Evolutionary conservation across 2,888 invertebrate genomes (phyloP).

Genomic region (Crocallis elinguaria): DNA sequence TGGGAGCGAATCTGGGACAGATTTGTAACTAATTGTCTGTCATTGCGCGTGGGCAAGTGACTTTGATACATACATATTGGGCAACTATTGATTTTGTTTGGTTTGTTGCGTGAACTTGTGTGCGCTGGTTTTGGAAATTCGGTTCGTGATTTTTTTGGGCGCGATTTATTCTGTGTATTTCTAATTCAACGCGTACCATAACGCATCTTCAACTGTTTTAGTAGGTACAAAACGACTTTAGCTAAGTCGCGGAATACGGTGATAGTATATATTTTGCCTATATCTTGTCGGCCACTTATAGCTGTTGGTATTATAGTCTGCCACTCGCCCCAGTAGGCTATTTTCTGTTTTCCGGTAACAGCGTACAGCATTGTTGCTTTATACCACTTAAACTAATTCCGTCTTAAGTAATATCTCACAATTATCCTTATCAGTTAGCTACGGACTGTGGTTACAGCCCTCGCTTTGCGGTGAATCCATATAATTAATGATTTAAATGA

Average conservation of each 20-base stretch:
- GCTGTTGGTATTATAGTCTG: constrained; percentile 7
- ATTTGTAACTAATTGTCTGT: constrained; percentile 54
- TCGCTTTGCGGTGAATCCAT: constrained; percentile 19
- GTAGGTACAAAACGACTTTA: constrained; percentile 8
- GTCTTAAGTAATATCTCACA: constrained; percentile 25
- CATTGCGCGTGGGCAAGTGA: constrained; percentile 43
- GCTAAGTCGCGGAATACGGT: constrained; percentile 5
- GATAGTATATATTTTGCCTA: not conserved
- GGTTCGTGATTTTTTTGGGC: not conserved
- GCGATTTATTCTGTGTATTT: not conserved
- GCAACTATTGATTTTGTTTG: constrained; percentile 15
- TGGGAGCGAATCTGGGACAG: constrained; percentile 49
- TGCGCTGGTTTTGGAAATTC: not conserved
- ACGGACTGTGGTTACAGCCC: constrained; percentile 13
- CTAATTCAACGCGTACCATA: too few relatives aligned
- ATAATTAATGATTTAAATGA: constrained; percentile 36
- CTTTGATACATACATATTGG: constrained; percentile 32
- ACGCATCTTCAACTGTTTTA: not conserved
- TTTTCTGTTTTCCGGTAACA: constrained; percentile 23
- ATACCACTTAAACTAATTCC: constrained; percentile 21
- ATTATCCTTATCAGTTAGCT: constrained; percentile 29
- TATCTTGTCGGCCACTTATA: constrained; percentile 2
- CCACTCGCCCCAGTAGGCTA: too few relatives aligned
- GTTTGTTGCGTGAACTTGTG: not conserved
- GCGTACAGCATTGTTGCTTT: constrained; percentile 24